Evolutionary conservation across 2,888 invertebrate genomes (phyloP).

Genomic region (Dendrolimus houi): DNA sequence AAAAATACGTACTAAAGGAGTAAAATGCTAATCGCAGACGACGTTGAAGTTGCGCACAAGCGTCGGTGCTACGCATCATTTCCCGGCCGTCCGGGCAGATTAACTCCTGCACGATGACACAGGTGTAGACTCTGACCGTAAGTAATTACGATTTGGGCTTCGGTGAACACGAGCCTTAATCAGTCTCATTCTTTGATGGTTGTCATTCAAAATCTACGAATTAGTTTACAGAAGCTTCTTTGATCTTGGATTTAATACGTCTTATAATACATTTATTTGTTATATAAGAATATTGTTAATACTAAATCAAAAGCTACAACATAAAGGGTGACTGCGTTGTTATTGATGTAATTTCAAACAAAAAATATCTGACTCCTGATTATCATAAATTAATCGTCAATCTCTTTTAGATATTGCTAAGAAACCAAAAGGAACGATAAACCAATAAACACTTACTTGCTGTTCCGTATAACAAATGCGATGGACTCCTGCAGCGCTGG

Average conservation of each 20-base stretch:
- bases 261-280: no score
- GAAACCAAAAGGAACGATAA: slow-evolving; percentile 43
- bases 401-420: slow-evolving; percentile 37
- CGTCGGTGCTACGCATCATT: slow-evolving; percentile 60
- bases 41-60: slow-evolving; percentile 25
- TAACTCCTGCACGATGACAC: slow-evolving; percentile 49
- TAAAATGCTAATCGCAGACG: slow-evolving; percentile 49
- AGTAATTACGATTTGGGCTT: slow-evolving; percentile 47
- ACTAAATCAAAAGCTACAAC: no score
- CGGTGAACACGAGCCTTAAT: slow-evolving; percentile 33
- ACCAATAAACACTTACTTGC: slow-evolving; percentile 60
- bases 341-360: neutral
- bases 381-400: slow-evolving; percentile 43
- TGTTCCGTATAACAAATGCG: slow-evolving; percentile 46
- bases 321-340: neutral
- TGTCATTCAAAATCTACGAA: slow-evolving; percentile 33
- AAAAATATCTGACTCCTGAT: slow-evolving; percentile 8
- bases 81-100: slow-evolving; percentile 57
- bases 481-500: slow-evolving; percentile 62
- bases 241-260: slow-evolving; percentile 4
- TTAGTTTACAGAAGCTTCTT: slow-evolving; percentile 26
- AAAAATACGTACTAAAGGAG: no score
- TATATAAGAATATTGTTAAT: no score
- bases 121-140: slow-evolving; percentile 38
- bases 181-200: slow-evolving; percentile 24